Evolutionary conservation across 2,797 vertebrate species (phyloP), one percentile per base, ranked within the genome.

Genomic region (Galago senegalensis): DNA sequence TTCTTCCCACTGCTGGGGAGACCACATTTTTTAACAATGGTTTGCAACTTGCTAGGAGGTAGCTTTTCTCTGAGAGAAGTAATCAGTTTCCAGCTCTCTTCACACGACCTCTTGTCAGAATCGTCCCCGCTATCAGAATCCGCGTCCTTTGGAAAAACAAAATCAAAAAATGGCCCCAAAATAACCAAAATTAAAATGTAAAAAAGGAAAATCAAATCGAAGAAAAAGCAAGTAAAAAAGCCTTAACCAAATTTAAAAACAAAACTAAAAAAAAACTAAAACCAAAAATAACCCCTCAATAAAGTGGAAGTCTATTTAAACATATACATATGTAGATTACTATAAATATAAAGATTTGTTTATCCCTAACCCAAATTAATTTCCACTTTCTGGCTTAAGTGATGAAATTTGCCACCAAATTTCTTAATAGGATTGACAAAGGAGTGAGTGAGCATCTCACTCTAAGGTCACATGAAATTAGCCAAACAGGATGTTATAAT

Each of bases 101-200:
- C 99, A 96, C 99, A 99, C 98, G 99, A 99, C 98, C 99, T 99
- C 99, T 99, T 99, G 99, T 99, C 99, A 98, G 99, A 99, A 99
- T 99, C 99, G 99, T 99, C 99, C 97, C 99, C 99, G 99, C 99
- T 99, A 99, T 99, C 99, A 99, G 99, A 99, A 99, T 99, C 99
- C 98, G 99, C 99, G 97, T 99, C 99, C 99, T 99, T 99, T 98
- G 99, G 99, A 99, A 99, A 99, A 99, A 98, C 98, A 99, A 99
- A 99, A 99, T 98, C 98, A 99, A 99, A 99, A 99, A 99, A 98
- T 99, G 98, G 99, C 99, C 99, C 99, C 99, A 98, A 99, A 99
- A 99, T 98, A 99, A 99, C 98, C 99, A 99, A 99, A 99, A 99
- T 99, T 99, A 99, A 99, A 99, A 99, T 98, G 98, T 99, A 99